Conservation (phyloP, 64 coral and sea anemone species). For the Actinia tenebrosa region DNA sequence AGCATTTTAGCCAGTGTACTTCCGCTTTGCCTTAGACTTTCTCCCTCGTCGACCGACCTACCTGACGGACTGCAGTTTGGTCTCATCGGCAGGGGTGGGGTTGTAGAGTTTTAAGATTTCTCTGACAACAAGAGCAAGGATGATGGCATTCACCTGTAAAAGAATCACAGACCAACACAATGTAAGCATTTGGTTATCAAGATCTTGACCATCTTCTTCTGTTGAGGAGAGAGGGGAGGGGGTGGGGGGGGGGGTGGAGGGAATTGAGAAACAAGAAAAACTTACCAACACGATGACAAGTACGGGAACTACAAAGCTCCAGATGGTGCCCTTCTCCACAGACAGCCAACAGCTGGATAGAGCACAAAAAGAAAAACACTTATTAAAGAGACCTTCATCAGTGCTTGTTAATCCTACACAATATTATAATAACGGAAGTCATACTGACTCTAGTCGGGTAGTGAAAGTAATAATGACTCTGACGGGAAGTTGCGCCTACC, state of each 20-base stretch:
- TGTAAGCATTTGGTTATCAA: neutral
- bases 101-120: constrained; percentile 74
- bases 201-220: neutral
- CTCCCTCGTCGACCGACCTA: neutral
- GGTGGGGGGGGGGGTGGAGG: too few species aligned
- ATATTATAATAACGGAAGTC: too few species aligned
- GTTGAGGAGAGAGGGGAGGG: too few species aligned
- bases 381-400: neutral
- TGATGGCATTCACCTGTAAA: constrained; percentile 60
- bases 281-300: constrained; percentile 69
- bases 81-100: constrained; percentile 45
- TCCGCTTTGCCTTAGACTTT: too few species aligned
- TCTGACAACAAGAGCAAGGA: constrained; percentile 70
- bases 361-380: neutral
- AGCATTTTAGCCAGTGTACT: too few species aligned
- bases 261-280: neutral
- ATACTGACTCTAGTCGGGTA: neutral
- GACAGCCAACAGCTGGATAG: constrained; percentile 80
- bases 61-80: constrained; percentile 65
- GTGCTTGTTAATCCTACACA: too few species aligned
- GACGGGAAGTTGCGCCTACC: neutral
- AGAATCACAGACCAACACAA: neutral
- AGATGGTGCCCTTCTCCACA: constrained; percentile 82
- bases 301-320: constrained; percentile 80
- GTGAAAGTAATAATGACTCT: too few species aligned